These are phyloP conservation scores for Enteromius unitaeniatus DNA, from an alignment of 2,797 vertebrate species.

Conservation along the genomic window DNA sequence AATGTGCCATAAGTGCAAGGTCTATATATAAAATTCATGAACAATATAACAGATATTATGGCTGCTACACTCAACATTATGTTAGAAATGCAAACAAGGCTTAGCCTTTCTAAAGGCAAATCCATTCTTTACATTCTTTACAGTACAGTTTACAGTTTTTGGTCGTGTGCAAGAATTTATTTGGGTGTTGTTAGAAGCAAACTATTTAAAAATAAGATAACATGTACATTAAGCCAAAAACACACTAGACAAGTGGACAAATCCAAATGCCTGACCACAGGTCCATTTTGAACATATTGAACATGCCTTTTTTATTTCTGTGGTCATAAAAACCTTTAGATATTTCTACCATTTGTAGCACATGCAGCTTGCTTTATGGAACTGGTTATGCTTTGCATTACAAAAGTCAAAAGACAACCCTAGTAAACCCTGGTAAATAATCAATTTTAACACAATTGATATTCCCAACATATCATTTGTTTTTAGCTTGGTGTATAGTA, in stretches of 20 bases:
- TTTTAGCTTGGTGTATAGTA: neutral
- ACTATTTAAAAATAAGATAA: neutral
- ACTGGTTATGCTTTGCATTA: neutral
- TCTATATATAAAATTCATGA: constrained; percentile 7
- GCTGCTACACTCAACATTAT: neutral
- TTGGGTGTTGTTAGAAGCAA: neutral
- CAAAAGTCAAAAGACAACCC: neutral
- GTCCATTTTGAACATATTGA: neutral
- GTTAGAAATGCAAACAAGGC: neutral
- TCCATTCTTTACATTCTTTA: neutral
- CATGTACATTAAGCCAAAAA: neutral
- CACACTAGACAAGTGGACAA: neutral
- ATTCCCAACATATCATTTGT: neutral
- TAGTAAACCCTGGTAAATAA: neutral
- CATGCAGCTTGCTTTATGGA: neutral
- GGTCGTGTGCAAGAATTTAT: neutral
- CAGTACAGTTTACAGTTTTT: too few species aligned
- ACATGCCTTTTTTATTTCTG: neutral
- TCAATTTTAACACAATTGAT: neutral
- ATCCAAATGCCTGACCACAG: neutral
- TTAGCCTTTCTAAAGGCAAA: neutral
- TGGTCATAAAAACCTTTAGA: neutral
- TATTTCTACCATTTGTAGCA: neutral
- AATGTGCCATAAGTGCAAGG: neutral
- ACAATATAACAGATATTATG: neutral